These are phyloP conservation scores for Varanus salvator DNA, from an alignment of 2,113 vertebrate genomes.

Conservation along the genomic window DNA sequence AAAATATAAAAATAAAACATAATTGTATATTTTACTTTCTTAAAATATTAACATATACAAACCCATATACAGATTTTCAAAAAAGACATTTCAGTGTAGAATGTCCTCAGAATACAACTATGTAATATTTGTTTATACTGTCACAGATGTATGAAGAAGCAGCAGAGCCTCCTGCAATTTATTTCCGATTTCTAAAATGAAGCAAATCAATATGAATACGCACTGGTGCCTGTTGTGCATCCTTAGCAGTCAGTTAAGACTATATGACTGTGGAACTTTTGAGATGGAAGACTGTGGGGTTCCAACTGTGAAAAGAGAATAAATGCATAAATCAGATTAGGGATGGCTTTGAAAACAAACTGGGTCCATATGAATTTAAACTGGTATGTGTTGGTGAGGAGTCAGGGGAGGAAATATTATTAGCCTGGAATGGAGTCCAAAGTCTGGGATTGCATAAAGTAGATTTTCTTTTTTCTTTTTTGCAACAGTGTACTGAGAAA, in stretches of 20 bases:
- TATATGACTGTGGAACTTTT: neutral
- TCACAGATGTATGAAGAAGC: neutral
- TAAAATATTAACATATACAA: no score
- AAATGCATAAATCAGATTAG: neutral
- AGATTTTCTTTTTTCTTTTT: slow-evolving; percentile 43
- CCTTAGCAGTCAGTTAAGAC: neutral
- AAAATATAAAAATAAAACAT: no score
- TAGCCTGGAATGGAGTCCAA: neutral
- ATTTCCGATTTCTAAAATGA: no score
- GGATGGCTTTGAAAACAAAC: neutral
- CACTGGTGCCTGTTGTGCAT: neutral
- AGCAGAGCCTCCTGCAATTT: neutral
- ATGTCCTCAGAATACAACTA: neutral
- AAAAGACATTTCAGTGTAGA: no score
- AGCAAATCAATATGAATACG: no score
- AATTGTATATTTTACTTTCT: no score
- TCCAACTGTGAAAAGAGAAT: neutral
- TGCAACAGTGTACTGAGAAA: slow-evolving; percentile 85
- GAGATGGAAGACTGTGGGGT: neutral
- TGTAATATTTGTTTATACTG: neutral
- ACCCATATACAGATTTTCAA: no score
- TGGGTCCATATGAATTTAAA: neutral
- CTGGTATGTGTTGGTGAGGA: neutral
- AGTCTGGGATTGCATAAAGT: neutral
- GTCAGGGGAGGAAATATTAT: neutral